phyloP scores from a whole-genome alignment of 2,113 vertebrate genomes.

The Trematocara marginatum region DNA sequence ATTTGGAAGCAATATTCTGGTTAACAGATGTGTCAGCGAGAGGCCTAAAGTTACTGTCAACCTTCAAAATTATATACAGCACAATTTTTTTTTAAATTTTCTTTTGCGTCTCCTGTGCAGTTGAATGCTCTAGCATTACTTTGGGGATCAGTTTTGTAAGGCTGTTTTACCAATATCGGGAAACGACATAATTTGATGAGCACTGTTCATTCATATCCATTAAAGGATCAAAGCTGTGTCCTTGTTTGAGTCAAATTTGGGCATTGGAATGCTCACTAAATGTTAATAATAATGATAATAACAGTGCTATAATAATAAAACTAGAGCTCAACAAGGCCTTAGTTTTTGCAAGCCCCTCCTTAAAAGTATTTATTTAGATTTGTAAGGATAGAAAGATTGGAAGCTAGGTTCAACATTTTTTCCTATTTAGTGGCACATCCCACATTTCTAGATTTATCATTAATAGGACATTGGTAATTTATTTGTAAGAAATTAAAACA shows the following conservation, averaged over 20 bases:
- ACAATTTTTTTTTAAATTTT: accelerated
- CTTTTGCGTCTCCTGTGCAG: background rate
- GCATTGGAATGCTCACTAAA: background rate
- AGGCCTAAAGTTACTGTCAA: background rate
- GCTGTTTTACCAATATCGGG: background rate
- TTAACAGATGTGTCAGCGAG: background rate
- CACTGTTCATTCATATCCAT: background rate
- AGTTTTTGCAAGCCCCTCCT: background rate
- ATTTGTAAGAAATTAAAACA: background rate
- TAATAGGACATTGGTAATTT: background rate
- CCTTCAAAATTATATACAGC: background rate
- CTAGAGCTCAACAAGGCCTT: background rate
- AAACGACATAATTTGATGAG: background rate
- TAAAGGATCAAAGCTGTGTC: background rate
- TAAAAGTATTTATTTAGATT: background rate
- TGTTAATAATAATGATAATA: background rate
- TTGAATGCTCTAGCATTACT: background rate
- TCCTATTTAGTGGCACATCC: background rate
- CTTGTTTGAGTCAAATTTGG: background rate
- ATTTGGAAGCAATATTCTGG: background rate
- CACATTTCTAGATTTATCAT: background rate
- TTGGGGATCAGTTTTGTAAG: background rate
- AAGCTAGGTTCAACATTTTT: background rate
- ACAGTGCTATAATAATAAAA: background rate
- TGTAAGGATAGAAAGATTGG: background rate